Evolutionary conservation across 37 sponge, comb jelly and placozoan species (phyloP).

Genomic region (Oscarella lobularis): DNA sequence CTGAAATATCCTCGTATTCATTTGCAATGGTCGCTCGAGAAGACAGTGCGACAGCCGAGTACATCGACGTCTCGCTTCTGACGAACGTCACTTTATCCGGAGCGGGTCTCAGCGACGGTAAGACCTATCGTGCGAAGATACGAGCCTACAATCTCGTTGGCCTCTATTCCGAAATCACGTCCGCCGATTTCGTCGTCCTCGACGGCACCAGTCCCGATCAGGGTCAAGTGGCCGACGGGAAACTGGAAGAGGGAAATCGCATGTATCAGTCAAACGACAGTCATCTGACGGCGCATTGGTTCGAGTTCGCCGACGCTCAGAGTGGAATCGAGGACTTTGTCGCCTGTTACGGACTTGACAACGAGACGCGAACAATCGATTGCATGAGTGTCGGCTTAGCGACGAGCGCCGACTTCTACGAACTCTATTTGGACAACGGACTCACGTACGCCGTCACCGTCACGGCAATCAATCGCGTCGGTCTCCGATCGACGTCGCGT

Average conservation of each 20-base stretch:
- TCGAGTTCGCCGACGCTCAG: not conserved
- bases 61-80: not conserved
- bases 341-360: not conserved
- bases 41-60: not conserved
- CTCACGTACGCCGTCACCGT: not conserved
- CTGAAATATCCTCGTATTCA: not conserved
- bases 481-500: not conserved
- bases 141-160: not conserved
- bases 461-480: conserved; percentile 1
- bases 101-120: not conserved
- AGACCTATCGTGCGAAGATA: not conserved
- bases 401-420: not conserved
- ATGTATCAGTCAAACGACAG: not conserved
- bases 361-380: not conserved
- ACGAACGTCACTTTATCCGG: not conserved
- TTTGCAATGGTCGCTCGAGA: not conserved
- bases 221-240: not conserved
- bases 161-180: not conserved
- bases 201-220: not conserved
- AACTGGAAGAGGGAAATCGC: not conserved
- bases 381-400: not conserved
- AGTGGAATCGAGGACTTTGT: not conserved
- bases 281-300: not conserved
- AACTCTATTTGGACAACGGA: not conserved
- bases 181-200: not conserved